phyloP scores from a whole-genome alignment of 2,797 vertebrate genomes.

The Urocyon cinereoargenteus region DNA sequence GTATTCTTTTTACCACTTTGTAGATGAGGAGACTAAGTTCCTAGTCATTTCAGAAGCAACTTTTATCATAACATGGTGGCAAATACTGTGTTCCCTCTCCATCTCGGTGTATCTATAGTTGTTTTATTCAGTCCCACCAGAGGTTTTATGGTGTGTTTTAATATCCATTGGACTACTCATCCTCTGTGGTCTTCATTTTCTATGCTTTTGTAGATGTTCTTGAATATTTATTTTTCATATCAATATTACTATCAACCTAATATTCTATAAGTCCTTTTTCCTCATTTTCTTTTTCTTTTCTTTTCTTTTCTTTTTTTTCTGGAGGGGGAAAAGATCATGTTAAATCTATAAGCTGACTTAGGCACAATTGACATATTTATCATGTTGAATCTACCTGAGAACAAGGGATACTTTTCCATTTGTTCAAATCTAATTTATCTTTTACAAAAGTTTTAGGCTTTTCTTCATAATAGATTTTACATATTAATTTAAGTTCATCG shows the following conservation, averaged over 20 bases:
- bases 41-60: background rate
- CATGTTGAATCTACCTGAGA: background rate
- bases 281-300: background rate
- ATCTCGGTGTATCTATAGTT: background rate
- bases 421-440: background rate
- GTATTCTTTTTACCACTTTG: background rate
- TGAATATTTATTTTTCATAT: background rate
- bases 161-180: background rate
- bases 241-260: background rate
- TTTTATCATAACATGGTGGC: background rate
- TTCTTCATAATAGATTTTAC: background rate
- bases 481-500: background rate
- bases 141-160: background rate
- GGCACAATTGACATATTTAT: background rate
- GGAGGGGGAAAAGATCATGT: background rate
- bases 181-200: background rate
- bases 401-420: background rate
- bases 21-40: background rate
- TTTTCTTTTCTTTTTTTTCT: background rate
- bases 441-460: background rate
- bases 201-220: background rate
- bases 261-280: background rate
- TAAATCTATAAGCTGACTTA: background rate
- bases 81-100: background rate
- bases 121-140: background rate